phyloP scores from a whole-genome alignment of 2,113 vertebrate genomes.

The Tachysurus vachellii region DNA sequence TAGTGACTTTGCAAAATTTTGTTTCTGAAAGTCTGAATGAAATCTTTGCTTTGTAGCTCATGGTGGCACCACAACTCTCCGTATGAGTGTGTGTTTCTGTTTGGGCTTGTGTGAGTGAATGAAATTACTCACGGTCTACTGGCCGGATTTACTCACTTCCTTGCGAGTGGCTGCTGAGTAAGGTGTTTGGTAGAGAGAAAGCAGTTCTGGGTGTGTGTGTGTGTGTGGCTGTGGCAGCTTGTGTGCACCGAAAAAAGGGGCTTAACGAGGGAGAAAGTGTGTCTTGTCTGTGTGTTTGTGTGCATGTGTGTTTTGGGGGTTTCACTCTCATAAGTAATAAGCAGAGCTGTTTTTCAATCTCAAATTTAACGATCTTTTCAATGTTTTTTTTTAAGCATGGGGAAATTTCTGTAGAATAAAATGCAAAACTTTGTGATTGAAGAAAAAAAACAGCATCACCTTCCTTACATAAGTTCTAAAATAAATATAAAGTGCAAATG shows the following conservation, averaged over 20 bases:
- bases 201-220: background rate
- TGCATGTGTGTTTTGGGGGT: background rate
- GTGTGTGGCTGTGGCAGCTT: constrained; percentile 1
- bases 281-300: constrained; percentile 3
- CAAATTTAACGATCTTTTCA: constrained; percentile 4
- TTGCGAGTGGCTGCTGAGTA: constrained; percentile 46
- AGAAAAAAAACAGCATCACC: background rate
- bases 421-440: no score
- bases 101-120: constrained; percentile 47
- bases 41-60: constrained; percentile 15
- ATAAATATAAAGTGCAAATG: no score
- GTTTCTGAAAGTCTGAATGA: constrained; percentile 48
- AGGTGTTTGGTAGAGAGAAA: constrained; percentile 42
- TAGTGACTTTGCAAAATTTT: constrained; percentile 32
- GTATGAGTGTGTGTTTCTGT: constrained; percentile 48
- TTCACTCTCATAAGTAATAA: constrained; percentile 21
- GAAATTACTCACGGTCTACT: constrained; percentile 51
- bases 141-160: constrained; percentile 52
- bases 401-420: background rate
- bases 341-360: background rate
- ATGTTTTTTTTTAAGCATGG: background rate
- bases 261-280: constrained; percentile 8
- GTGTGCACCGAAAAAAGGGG: constrained; percentile 20
- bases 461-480: background rate
- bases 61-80: constrained; percentile 27